Conservation (phyloP, 2,888 invertebrate genomes). For the Arenicola marina region DNA sequence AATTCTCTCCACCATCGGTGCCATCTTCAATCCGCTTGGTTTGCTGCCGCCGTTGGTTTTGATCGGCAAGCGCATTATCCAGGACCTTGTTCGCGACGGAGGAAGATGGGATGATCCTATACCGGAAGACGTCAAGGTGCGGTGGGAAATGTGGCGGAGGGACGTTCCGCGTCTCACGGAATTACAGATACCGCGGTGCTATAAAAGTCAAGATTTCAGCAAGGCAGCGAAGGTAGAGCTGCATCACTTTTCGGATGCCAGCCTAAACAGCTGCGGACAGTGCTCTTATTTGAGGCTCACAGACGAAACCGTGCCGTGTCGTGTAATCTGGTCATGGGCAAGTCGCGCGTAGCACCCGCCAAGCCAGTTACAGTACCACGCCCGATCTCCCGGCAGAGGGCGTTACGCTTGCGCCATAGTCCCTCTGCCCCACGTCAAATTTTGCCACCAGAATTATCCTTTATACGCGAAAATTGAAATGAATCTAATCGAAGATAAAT, state of each 20-base stretch:
- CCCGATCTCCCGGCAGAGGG: too few relatives aligned
- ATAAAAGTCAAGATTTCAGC: slow-evolving; percentile 10
- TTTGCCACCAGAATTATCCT: too few relatives aligned
- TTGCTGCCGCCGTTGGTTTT: slow-evolving; percentile 34
- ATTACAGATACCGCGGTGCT: slow-evolving; percentile 7
- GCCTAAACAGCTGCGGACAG: slow-evolving; percentile 7
- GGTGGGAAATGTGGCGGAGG: slow-evolving; percentile 7
- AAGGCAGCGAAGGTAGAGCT: background rate
- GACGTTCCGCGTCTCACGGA: background rate
- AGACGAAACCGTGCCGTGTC: background rate
- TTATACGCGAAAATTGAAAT: too few relatives aligned
- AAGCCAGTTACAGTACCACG: slow-evolving; percentile 31
- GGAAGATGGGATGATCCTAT: slow-evolving; percentile 31
- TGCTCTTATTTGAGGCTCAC: background rate
- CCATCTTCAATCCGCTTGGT: slow-evolving; percentile 37
- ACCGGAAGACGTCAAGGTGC: background rate
- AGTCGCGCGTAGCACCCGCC: slow-evolving; percentile 31
- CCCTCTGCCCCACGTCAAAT: too few relatives aligned
- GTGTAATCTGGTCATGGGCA: slow-evolving; percentile 13
- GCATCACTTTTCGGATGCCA: slow-evolving; percentile 16
- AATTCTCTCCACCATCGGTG: slow-evolving; percentile 31
- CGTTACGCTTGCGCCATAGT: too few relatives aligned
- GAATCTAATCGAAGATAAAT: too few relatives aligned
- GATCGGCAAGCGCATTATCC: slow-evolving; percentile 30
- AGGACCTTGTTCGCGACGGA: slow-evolving; percentile 23